These are phyloP conservation scores for Aphelocoma coerulescens DNA, from an alignment of 2,113 vertebrate species.

Conservation along the genomic window DNA sequence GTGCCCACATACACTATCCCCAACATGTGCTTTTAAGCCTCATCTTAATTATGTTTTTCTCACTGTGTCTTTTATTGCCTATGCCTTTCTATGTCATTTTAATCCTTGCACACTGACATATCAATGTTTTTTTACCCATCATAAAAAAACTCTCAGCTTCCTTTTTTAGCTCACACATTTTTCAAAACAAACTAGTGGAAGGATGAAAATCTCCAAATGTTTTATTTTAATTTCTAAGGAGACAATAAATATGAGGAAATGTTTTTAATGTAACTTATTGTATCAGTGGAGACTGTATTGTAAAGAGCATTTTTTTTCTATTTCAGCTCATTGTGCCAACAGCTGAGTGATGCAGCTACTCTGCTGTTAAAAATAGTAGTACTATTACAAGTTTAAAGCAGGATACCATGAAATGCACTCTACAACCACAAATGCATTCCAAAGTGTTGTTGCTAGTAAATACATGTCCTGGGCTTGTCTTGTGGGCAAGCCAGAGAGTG, in stretches of 20 bases:
- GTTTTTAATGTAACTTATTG: background rate
- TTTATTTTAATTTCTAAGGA: background rate
- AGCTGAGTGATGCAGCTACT: background rate
- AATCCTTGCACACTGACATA: background rate
- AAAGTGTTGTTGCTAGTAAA: background rate
- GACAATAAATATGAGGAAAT: background rate
- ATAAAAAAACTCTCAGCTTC: background rate
- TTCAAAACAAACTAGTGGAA: background rate
- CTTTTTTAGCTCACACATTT: background rate
- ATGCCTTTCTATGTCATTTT: background rate
- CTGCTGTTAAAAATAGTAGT: background rate
- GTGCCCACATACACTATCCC: background rate
- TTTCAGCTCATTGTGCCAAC: background rate
- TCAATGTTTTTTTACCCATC: fast-evolving
- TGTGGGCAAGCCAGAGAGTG: background rate
- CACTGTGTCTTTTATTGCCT: background rate
- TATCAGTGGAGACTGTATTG: background rate
- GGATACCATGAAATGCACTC: background rate
- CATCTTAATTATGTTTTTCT: background rate
- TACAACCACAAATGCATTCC: slow-evolving; percentile 16
- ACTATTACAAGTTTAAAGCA: background rate
- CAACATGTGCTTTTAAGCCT: background rate
- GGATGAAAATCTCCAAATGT: background rate
- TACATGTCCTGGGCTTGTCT: background rate
- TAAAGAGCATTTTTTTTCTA: background rate